Evolutionary conservation across 2,888 invertebrate species (phyloP).

Genomic region (Eudasyphora cyanicolor): DNA sequence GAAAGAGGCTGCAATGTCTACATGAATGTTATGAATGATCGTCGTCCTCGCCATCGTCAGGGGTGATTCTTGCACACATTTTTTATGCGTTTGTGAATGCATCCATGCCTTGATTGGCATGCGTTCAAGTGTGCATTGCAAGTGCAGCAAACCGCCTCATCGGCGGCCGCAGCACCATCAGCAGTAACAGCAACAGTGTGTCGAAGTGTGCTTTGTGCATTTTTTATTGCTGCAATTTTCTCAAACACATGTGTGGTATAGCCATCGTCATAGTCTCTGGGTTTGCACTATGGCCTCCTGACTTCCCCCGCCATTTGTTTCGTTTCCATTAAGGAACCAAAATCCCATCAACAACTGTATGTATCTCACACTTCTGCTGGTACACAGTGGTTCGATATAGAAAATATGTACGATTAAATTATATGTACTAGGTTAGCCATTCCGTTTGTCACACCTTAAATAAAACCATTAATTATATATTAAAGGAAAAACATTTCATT

Average conservation of each 20-base stretch:
- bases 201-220: constrained; percentile 14
- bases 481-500: too few species aligned
- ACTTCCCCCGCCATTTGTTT: neutral
- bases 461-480: too few species aligned
- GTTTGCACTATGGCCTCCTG: neutral
- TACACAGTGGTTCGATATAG: neutral
- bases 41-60: constrained; percentile 21
- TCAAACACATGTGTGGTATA: constrained; percentile 15
- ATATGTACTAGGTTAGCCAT: too few species aligned
- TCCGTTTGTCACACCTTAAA: too few species aligned
- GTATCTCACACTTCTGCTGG: neutral
- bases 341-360: neutral
- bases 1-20: constrained; percentile 48
- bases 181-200: too few species aligned
- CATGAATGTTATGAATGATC: constrained; percentile 55
- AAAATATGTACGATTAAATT: too few species aligned
- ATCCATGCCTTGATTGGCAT: constrained; percentile 68
- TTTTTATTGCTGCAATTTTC: constrained; percentile 28
- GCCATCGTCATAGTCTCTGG: neutral
- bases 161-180: too few species aligned
- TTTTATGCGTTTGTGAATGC: constrained; percentile 31
- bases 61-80: constrained; percentile 8
- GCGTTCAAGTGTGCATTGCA: constrained; percentile 69
- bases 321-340: neutral
- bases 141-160: constrained; percentile 36